These are phyloP conservation scores for Spea hammondii DNA, from an alignment of 2,797 vertebrate species.

Conservation along the genomic window DNA sequence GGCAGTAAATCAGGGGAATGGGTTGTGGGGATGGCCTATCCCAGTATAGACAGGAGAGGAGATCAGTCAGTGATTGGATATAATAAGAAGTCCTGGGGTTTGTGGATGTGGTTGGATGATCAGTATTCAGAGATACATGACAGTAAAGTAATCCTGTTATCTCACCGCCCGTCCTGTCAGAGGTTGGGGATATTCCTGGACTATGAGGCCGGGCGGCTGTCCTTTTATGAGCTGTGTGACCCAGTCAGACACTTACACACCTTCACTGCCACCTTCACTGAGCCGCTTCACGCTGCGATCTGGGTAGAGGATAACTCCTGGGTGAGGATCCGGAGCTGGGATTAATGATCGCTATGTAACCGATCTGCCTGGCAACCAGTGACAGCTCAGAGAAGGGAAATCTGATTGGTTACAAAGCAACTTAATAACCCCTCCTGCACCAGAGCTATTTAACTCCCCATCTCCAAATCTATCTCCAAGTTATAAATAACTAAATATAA, in stretches of 20 bases:
- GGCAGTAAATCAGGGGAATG: constrained; percentile 12
- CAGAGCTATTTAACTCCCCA: no score
- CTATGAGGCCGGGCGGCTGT: not conserved
- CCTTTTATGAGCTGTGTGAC: not conserved
- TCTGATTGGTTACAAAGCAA: no score
- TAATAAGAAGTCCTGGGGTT: constrained; percentile 30
- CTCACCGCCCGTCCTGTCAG: not conserved
- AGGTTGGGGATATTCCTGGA: not conserved
- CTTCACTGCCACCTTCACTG: not conserved
- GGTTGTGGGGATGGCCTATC: constrained; percentile 22
- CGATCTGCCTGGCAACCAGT: no score
- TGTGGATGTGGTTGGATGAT: not conserved
- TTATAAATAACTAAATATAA: no score
- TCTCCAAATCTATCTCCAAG: no score
- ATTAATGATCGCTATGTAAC: no score
- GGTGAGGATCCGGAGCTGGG: no score
- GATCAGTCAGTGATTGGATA: constrained; percentile 21
- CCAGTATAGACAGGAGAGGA: constrained; percentile 26
- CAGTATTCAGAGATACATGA: not conserved
- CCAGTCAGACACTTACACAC: not conserved
- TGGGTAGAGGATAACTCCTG: not conserved
- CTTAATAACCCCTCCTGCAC: no score
- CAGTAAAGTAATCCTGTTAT: not conserved
- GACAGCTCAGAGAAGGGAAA: no score
- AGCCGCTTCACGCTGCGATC: not conserved